Evolutionary conservation across 2,888 invertebrate genomes (phyloP).

Genomic region (Gonocerus acuteangulatus): DNA sequence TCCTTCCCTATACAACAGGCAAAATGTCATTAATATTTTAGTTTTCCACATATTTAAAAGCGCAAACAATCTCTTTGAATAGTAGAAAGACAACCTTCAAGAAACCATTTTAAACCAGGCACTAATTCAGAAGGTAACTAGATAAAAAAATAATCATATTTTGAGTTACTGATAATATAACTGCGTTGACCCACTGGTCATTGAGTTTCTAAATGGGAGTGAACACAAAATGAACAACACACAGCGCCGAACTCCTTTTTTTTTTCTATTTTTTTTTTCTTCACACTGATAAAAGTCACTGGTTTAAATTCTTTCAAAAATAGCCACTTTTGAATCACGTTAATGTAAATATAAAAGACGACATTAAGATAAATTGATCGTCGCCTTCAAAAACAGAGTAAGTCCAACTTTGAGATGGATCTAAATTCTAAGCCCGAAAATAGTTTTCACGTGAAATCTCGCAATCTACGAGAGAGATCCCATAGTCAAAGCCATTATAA

Average conservation of each 20-base stretch:
- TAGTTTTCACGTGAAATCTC: slow-evolving; percentile 41
- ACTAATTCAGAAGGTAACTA: not conserved
- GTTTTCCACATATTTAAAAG: not conserved
- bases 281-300: not conserved
- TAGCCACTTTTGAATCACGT: not conserved
- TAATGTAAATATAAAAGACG: not conserved
- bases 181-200: not conserved
- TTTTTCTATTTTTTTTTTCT: not conserved
- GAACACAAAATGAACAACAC: slow-evolving; percentile 4
- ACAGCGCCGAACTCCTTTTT: slow-evolving; percentile 12
- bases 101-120: not conserved
- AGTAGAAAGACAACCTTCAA: not conserved
- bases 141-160: not conserved
- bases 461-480: slow-evolving; percentile 37
- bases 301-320: not conserved
- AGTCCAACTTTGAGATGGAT: slow-evolving; percentile 8
- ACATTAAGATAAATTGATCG: not conserved
- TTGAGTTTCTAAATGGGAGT: not conserved
- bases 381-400: not conserved
- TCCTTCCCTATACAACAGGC: not conserved
- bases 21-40: slow-evolving; percentile 15
- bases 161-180: not conserved
- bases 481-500: not conserved
- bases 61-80: not conserved
- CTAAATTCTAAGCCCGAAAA: slow-evolving; percentile 39